phyloP scores from a whole-genome alignment of 2,888 invertebrate genomes.

The Heliconius aoede region DNA sequence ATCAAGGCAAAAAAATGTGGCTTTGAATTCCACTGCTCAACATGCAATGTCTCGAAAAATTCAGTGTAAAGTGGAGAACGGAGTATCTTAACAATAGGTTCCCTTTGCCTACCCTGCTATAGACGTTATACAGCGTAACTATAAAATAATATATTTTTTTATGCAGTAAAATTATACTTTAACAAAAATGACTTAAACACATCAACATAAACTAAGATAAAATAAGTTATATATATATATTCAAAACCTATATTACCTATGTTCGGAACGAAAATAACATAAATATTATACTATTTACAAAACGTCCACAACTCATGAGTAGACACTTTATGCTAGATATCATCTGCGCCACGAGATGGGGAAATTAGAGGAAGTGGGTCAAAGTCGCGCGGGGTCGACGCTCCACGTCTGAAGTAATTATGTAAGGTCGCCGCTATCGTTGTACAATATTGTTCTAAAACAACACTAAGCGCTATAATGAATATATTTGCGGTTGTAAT shows the following conservation, averaged over 20 bases:
- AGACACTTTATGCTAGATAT: constrained; percentile 42
- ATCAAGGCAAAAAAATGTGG: no score
- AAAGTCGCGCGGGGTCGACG: constrained; percentile 79
- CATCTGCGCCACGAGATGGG: constrained; percentile 68
- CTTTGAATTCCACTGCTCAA: no score
- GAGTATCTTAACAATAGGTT: background rate
- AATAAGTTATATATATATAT: background rate
- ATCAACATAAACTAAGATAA: background rate
- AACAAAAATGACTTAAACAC: background rate
- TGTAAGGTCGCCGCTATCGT: constrained; percentile 67
- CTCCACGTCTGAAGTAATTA: constrained; percentile 75
- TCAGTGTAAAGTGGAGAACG: background rate
- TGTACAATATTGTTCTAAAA: constrained; percentile 41
- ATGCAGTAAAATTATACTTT: no score
- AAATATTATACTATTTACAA: background rate
- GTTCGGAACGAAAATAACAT: background rate
- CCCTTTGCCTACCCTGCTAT: background rate
- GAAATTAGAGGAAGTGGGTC: constrained; percentile 82
- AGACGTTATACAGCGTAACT: background rate
- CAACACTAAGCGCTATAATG: constrained; percentile 20
- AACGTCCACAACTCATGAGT: background rate
- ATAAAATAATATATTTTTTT: background rate
- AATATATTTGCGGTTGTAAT: constrained; percentile 13
- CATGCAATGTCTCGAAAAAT: no score
- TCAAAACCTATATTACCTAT: no score